These are phyloP conservation scores for Epinotia ramella DNA, from an alignment of 2,888 invertebrate genomes.

Conservation along the genomic window DNA sequence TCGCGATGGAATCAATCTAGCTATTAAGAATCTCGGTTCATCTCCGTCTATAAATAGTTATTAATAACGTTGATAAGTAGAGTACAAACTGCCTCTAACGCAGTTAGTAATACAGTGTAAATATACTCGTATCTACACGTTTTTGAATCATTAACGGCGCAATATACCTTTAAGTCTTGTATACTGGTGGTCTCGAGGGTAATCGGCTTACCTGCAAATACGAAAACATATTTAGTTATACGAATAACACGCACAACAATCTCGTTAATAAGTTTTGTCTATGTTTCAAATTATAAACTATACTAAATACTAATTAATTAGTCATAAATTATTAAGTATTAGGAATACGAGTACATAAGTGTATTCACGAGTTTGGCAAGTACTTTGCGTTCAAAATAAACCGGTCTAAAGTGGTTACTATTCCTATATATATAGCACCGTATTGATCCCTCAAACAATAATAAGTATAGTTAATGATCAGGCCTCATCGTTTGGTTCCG, in stretches of 20 bases:
- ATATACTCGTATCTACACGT: slow-evolving; percentile 15
- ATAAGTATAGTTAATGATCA: no score
- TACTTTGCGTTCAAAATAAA: no score
- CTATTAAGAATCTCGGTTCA: slow-evolving; percentile 28
- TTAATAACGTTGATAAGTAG: slow-evolving; percentile 8
- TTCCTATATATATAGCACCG: no score
- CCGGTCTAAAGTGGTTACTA: no score
- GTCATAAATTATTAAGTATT: no score
- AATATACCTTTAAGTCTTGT: slow-evolving; percentile 10
- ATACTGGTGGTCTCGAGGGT: not conserved
- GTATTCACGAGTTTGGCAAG: no score
- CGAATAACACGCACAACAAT: not conserved
- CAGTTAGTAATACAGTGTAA: slow-evolving; percentile 13
- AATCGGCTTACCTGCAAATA: slow-evolving; percentile 39
- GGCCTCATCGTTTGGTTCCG: no score
- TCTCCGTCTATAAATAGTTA: slow-evolving; percentile 11
- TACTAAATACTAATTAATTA: no score
- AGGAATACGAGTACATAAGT: no score
- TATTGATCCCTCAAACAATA: no score
- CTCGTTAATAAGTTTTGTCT: not conserved
- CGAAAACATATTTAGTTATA: not conserved
- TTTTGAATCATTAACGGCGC: slow-evolving; percentile 15
- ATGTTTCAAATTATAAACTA: not conserved
- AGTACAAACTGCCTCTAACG: slow-evolving; percentile 11
- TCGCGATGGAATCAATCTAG: slow-evolving; percentile 21